A percentile compares a stretch with the other conserved stretches of the same genome.
Conservation (phyloP, 1,140 invertebrate species). For the Matsumurasca onukii region DNA sequence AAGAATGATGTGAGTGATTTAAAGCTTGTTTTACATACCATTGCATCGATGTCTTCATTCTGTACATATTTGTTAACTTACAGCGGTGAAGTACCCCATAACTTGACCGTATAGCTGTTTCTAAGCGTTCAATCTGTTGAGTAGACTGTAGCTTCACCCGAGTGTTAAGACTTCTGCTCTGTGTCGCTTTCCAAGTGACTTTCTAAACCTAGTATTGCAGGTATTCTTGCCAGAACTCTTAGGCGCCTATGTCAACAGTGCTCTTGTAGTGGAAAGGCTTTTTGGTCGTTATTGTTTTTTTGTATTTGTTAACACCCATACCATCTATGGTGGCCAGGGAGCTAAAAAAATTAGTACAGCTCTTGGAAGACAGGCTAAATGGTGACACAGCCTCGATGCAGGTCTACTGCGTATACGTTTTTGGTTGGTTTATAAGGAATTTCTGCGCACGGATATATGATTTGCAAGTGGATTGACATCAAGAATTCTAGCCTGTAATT, state of each 20-base stretch:
- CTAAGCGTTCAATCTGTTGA: slow-evolving; percentile 27
- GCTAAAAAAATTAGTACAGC: slow-evolving; percentile 40
- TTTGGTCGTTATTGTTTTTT: slow-evolving; percentile 11
- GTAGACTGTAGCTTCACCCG: slow-evolving; percentile 32
- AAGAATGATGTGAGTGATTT: slow-evolving; percentile 29
- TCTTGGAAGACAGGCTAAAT: slow-evolving; percentile 38
- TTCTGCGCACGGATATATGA: slow-evolving; percentile 44
- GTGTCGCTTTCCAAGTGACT: slow-evolving; percentile 32
- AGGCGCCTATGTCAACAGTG: slow-evolving; percentile 36
- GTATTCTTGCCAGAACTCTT: slow-evolving; percentile 36
- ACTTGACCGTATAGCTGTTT: slow-evolving; percentile 34
- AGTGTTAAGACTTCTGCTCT: slow-evolving; percentile 33
- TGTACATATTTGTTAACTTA: slow-evolving; percentile 20
- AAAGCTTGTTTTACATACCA: slow-evolving; percentile 13
- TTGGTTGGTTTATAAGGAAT: slow-evolving; percentile 45
- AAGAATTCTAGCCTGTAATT: slow-evolving; percentile 44
- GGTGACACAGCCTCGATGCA: slow-evolving; percentile 37
- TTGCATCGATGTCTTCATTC: slow-evolving; percentile 20
- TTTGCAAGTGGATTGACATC: slow-evolving; percentile 41
- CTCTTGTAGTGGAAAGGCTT: slow-evolving; percentile 28
- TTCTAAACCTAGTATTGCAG: slow-evolving; percentile 31
- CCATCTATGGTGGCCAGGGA: slow-evolving; percentile 38
- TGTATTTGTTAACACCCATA: slow-evolving; percentile 21
- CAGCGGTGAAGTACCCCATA: slow-evolving; percentile 8
- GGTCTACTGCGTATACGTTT: slow-evolving; percentile 43